These are phyloP conservation scores for Melanaphis sacchari DNA, from an alignment of 1,140 invertebrate genomes.

Conservation along the genomic window DNA sequence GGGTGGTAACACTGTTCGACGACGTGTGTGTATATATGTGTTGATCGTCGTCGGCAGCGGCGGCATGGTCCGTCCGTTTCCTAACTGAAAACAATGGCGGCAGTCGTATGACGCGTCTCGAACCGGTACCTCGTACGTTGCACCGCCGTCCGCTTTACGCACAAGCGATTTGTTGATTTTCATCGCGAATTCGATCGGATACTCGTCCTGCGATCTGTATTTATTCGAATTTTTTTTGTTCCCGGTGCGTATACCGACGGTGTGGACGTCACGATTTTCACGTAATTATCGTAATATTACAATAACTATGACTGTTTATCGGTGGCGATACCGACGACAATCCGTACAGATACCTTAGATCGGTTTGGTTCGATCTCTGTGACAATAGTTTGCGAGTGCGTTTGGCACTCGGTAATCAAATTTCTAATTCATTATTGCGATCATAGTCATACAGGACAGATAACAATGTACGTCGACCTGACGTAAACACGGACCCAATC, in stretches of 20 bases:
- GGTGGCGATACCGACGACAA: conserved; percentile 29
- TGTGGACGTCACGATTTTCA: background rate
- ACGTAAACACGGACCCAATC: background rate
- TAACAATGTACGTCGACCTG: conserved; percentile 19
- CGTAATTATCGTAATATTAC: background rate
- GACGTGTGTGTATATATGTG: background rate
- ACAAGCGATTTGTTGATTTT: background rate
- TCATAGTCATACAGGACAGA: background rate
- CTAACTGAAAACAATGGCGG: conserved; percentile 57
- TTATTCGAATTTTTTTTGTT: background rate
- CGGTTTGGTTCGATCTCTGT: background rate
- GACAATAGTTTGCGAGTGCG: background rate
- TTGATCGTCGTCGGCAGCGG: conserved; percentile 26
- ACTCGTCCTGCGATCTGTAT: background rate
- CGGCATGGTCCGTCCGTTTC: conserved; percentile 57
- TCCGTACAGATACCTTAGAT: background rate
- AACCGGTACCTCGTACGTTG: background rate
- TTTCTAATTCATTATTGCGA: background rate
- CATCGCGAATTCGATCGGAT: background rate
- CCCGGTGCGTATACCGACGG: background rate
- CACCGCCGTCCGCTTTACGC: background rate
- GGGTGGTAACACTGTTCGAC: conserved; percentile 38
- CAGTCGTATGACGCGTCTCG: conserved; percentile 56
- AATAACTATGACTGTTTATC: conserved; percentile 16
- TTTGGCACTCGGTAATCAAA: background rate